Percentiles rank a stretch among this genome's conserved stretches.
Evolutionary conservation across 35 echinoderm and acorn worm species (phyloP).

Genomic region (Strongylocentrotus purpuratus): DNA sequence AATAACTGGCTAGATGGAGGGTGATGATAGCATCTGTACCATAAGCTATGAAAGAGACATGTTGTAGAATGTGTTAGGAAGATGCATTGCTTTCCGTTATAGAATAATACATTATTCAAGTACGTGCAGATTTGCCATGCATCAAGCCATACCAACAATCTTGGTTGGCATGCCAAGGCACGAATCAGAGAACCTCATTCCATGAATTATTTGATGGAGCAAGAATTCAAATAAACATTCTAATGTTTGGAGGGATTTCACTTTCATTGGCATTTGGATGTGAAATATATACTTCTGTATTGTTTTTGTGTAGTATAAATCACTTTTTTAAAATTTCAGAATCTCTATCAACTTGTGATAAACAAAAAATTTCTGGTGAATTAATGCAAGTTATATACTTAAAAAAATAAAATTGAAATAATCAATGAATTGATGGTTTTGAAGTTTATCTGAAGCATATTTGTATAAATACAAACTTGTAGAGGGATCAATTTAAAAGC

Average conservation of each 20-base stretch:
- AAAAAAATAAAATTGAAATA: too few relatives aligned
- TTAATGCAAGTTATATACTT: too few relatives aligned
- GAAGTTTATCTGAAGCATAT: too few relatives aligned
- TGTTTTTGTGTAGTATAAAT: too few relatives aligned
- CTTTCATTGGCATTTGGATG: not conserved
- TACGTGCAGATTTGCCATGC: not conserved
- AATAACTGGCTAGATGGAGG: constrained; percentile 1
- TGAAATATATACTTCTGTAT: not conserved
- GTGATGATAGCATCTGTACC: constrained; percentile 1
- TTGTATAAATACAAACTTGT: too few relatives aligned
- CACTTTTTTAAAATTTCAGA: too few relatives aligned
- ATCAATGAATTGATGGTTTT: too few relatives aligned
- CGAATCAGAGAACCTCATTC: not conserved
- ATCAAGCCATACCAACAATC: not conserved
- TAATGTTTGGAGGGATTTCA: not conserved
- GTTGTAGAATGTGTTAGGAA: constrained; percentile 11
- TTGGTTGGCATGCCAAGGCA: not conserved
- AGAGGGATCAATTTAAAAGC: too few relatives aligned
- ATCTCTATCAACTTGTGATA: too few relatives aligned
- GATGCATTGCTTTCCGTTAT: not conserved
- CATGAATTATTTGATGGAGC: not conserved
- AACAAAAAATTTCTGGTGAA: not conserved
- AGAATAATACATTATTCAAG: not conserved
- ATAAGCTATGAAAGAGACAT: not conserved
- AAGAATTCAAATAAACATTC: not conserved